Base-by-base conservation (phyloP, 2,797 vertebrate species). In the Gobionotothen gibberifrons region DNA sequence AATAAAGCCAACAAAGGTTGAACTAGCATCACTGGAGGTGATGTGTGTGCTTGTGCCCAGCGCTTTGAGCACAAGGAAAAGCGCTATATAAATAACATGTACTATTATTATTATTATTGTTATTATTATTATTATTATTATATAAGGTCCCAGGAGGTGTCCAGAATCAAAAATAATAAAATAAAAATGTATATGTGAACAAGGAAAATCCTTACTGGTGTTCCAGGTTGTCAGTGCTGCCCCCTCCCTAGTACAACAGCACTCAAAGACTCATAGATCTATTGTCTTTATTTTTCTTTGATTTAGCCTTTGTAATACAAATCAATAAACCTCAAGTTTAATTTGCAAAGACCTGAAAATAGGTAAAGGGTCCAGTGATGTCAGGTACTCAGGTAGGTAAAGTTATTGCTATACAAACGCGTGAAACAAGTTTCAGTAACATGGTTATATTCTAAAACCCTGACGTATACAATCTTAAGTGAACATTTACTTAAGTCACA, bases 161-260 rank as follows among this genome's bases (percentile, higher is more conserved):
- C 83, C 66, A 69, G 86, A 78, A 76, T 72, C 72, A 77, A 78
- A 74, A 87, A 89, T 74, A 86, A 89, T 83, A 89, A 93, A 87
- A 92, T 90, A 90, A 69, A 86, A 84, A 87, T 80, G 78, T 70
- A 77, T 80, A 82, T 54, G 74, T 57, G 68, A 70, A 83, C 75
- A 85, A 78, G 76, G 81, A 75, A 82, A 82, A 74, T 85, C 65
- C 80, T 5, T 63, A 71, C 51, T 69, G 69, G 74, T 78, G 79
- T 76, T 58, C 44, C 63, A 81, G 71, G 53, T 72, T 64, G 67
- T 85, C 55, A 29, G 43, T 40, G 46, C 36, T 51, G 40, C 59
- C 21, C 19, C 21, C 29, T 46, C 40, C 13, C 29, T 22, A 69
- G 69, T 49, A 61, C 47, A 76, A 46, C 19, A 32, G 44, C 68